Conservation (phyloP, 2,113 vertebrate species). For the Etheostoma spectabile region DNA sequence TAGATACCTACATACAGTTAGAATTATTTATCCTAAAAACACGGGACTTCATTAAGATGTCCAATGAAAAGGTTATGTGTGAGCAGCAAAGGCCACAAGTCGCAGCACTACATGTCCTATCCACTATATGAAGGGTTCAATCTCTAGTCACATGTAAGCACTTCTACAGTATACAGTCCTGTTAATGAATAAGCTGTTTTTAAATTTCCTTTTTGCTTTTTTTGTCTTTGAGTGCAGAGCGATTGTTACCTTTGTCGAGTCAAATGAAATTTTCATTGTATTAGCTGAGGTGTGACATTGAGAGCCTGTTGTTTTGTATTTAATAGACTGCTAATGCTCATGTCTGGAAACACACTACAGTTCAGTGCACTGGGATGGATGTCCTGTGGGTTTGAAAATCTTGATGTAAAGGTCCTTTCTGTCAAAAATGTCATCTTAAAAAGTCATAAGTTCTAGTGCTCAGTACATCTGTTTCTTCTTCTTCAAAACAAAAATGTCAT, state of each 20-base stretch:
- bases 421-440: conserved; percentile 22
- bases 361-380: conserved; percentile 21
- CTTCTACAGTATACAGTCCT: conserved; percentile 70
- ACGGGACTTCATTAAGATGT: conserved; percentile 6
- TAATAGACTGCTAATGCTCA: conserved; percentile 39
- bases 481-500: conserved; percentile 1
- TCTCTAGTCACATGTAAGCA: conserved; percentile 69
- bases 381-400: conserved; percentile 23
- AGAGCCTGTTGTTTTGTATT: conserved; percentile 35
- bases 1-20: conserved; percentile 11
- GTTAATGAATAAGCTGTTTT: conserved; percentile 77
- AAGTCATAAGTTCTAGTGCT: conserved; percentile 6
- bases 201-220: conserved; percentile 48
- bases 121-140: conserved; percentile 48
- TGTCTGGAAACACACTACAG: conserved; percentile 47
- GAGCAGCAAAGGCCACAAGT: conserved; percentile 9
- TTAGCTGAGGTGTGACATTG: conserved; percentile 37
- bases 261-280: conserved; percentile 17
- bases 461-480: not conserved
- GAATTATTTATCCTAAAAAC: conserved; percentile 58
- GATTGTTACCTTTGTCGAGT: conserved; percentile 2
- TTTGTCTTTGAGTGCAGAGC: conserved; percentile 6
- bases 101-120: conserved; percentile 33
- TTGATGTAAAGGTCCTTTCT: conserved; percentile 7
- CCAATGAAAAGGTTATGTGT: not conserved